A percentile compares a stretch with the other conserved stretches of the same genome.
Evolutionary conservation across 2,888 invertebrate species (phyloP).

Genomic region (Capitulum mitella): DNA sequence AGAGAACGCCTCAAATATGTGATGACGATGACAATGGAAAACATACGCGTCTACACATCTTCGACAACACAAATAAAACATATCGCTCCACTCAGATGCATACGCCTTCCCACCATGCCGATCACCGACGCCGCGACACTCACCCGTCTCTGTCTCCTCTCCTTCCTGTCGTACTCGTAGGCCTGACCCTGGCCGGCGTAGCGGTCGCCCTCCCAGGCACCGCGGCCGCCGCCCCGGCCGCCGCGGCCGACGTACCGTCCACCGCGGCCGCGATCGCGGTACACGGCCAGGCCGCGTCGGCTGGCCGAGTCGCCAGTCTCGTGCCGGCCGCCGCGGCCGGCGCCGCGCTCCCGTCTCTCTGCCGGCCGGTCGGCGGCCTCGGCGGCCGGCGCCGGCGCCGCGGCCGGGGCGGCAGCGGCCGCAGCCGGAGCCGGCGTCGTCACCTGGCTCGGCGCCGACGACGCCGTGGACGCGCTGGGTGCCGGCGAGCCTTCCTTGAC

Average conservation of each 20-base stretch:
- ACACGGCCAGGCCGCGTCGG: constrained; percentile 12
- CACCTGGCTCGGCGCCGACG: background rate
- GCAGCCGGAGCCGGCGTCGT: background rate
- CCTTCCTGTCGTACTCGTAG: constrained; percentile 1
- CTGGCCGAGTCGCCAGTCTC: background rate
- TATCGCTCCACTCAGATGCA: too few species aligned
- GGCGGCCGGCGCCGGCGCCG: background rate
- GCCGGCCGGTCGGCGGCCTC: background rate
- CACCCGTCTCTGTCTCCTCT: constrained; percentile 10
- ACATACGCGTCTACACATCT: too few species aligned
- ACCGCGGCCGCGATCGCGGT: constrained; percentile 10
- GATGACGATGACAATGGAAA: too few species aligned
- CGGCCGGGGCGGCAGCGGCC: background rate
- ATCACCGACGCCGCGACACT: too few species aligned
- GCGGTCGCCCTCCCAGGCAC: background rate
- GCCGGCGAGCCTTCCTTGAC: background rate
- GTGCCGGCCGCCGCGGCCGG: background rate
- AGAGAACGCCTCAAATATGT: too few species aligned
- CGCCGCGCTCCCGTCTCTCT: background rate
- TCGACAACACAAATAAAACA: too few species aligned
- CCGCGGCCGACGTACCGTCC: background rate
- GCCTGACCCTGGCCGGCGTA: constrained; percentile 2
- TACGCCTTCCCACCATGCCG: too few species aligned
- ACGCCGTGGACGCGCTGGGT: background rate
- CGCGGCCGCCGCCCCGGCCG: constrained; percentile 24